These are phyloP conservation scores for Lithodes maja DNA, from an alignment of 2,888 invertebrate species.

Conservation along the genomic window DNA sequence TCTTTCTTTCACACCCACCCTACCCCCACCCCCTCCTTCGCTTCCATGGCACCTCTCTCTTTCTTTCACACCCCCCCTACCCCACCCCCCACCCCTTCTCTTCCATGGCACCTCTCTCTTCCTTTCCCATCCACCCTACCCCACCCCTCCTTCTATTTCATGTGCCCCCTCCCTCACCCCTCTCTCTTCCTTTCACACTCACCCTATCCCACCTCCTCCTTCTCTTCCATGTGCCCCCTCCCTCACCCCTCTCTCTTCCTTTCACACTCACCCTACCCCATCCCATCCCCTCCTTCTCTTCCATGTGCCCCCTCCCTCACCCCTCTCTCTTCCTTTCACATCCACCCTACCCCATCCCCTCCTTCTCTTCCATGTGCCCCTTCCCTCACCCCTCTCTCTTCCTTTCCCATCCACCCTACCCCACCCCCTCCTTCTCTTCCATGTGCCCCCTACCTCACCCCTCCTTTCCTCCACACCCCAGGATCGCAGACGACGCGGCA, in stretches of 20 bases:
- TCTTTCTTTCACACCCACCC: neutral
- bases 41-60: neutral
- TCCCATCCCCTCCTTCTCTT: too few relatives aligned
- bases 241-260: conserved; percentile 11
- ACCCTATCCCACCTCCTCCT: neutral
- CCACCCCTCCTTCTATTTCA: neutral
- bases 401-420: neutral
- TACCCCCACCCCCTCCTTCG: neutral
- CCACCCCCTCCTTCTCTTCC: neutral
- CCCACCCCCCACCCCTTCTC: neutral
- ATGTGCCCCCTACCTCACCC: neutral
- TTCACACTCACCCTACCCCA: neutral
- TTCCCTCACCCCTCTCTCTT: neutral
- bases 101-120: neutral
- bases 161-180: conserved; percentile 3
- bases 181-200: neutral
- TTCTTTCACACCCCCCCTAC: neutral
- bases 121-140: neutral
- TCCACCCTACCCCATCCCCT: neutral
- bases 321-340: conserved; percentile 16
- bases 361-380: neutral
- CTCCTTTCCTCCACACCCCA: neutral
- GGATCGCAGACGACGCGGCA: too few relatives aligned
- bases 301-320: neutral
- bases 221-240: neutral